phyloP scores from a whole-genome alignment of 2,888 invertebrate species.

The Himalopsyche kuldschensis region DNA sequence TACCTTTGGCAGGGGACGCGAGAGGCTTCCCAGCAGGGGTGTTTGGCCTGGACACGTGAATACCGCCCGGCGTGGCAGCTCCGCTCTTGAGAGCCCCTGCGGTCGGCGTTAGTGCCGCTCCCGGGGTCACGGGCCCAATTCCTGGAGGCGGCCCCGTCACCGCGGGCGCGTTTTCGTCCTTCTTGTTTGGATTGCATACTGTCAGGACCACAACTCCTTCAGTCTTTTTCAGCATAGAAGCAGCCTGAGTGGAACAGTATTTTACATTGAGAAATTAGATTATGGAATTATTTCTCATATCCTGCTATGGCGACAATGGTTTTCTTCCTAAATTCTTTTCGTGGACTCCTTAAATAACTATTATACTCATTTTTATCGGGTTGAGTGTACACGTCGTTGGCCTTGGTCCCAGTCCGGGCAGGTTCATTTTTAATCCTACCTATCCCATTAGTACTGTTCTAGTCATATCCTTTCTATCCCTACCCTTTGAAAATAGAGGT shows the following conservation, averaged over 20 bases:
- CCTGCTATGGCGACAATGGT: no score
- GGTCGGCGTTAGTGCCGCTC: conserved; percentile 40
- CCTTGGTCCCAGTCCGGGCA: no score
- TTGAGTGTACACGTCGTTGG: no score
- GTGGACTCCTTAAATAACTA: no score
- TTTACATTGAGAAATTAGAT: neutral
- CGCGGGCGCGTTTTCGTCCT: conserved; percentile 54
- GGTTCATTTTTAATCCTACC: no score
- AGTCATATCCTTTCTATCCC: no score
- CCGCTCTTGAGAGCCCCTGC: conserved; percentile 39
- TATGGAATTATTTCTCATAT: no score
- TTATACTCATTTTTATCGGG: no score
- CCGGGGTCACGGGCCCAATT: conserved; percentile 41
- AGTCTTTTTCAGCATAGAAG: conserved; percentile 79
- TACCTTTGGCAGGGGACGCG: conserved; percentile 57
- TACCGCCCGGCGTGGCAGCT: conserved; percentile 18
- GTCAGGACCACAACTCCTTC: conserved; percentile 84
- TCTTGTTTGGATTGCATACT: conserved; percentile 82
- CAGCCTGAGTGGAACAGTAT: conserved; percentile 63
- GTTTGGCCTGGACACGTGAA: conserved; percentile 37
- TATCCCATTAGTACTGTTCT: no score
- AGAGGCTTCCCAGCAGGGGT: conserved; percentile 43
- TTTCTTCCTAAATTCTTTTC: no score
- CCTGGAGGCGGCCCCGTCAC: conserved; percentile 50
- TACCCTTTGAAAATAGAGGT: no score